phyloP scores from a whole-genome alignment of 2,888 invertebrate species.

The Iphiclides podalirius region DNA sequence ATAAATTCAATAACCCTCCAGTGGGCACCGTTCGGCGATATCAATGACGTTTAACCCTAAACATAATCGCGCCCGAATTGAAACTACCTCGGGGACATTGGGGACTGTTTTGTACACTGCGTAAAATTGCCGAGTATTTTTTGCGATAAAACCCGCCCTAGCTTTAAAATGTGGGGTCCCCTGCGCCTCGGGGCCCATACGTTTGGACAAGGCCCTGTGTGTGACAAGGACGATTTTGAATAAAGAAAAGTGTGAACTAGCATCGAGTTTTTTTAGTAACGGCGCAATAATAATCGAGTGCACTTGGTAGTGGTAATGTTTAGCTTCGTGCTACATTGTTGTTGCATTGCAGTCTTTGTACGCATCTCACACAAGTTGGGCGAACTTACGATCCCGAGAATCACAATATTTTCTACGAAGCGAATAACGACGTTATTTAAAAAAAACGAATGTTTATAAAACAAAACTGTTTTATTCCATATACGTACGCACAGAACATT shows the following conservation, averaged over 20 bases:
- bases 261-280: too few relatives aligned
- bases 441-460: neutral
- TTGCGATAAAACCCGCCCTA: conserved; percentile 64
- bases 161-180: conserved; percentile 61
- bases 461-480: too few relatives aligned
- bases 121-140: conserved; percentile 74
- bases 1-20: conserved; percentile 68
- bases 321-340: neutral
- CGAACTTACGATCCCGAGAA: neutral
- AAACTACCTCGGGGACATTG: conserved; percentile 77
- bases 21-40: conserved; percentile 69
- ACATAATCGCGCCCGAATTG: conserved; percentile 76
- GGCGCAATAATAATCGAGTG: too few relatives aligned
- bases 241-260: neutral
- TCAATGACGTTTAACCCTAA: conserved; percentile 80
- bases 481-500: too few relatives aligned
- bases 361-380: too few relatives aligned
- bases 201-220: conserved; percentile 34
- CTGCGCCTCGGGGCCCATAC: conserved; percentile 55
- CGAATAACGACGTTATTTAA: neutral
- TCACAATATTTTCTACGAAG: neutral
- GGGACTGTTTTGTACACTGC: conserved; percentile 59
- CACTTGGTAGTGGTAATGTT: too few relatives aligned
- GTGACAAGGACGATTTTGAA: conserved; percentile 1
- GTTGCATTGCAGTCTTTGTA: neutral